Evolutionary conservation across 2,113 vertebrate genomes (phyloP), one percentile per base, ranked within the genome.

Genomic region (Pogonocichla stellata): DNA sequence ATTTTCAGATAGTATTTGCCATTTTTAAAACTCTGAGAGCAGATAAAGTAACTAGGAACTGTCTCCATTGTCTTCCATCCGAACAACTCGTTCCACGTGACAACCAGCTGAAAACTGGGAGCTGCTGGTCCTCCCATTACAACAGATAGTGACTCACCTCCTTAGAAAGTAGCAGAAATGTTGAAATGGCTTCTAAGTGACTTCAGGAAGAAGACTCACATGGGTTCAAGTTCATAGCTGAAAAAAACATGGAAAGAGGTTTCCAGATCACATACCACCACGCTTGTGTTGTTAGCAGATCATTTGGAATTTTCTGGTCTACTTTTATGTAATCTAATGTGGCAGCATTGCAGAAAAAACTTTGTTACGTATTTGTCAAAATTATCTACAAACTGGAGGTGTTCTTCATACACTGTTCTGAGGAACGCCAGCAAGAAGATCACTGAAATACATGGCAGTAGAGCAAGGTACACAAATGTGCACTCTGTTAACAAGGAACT

Each of bases 181-280:
- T 1, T 1, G 0, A 71, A 58, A 67, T 40, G 0, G 33, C n/a
- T 56, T 50, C 19, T 20, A 11, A 74, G 13, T 24, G 24, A 65
- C 79, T 62, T 31, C 28, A 57, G 79, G 33, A 69, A 50, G 28
- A 74, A 42, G 36, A 58, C 10, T 64, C 36, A 33, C 25, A 16
- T 15, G n/a, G 8, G 8, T 48, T 66, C 45, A 81, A 43, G 24
- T 28, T 56, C 45, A 33, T 5, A 42, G 31, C 1, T 65, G 25
- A 29, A 71, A 70, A 67, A 60, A 64, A 29, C 18, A 42, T 28
- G 28, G 40, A 50, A 50, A 61, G 40, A 81, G 22, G 6, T 74
- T 81, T 40, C 25, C 65, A 36, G 48, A 58, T n/a, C 23, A 10
- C 17, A 10, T 31, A 15, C 7, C 11, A 12, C 22, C 6, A 2